These are phyloP conservation scores for Lepidonotus clava DNA, from an alignment of 2,888 invertebrate species.

Conservation along the genomic window DNA sequence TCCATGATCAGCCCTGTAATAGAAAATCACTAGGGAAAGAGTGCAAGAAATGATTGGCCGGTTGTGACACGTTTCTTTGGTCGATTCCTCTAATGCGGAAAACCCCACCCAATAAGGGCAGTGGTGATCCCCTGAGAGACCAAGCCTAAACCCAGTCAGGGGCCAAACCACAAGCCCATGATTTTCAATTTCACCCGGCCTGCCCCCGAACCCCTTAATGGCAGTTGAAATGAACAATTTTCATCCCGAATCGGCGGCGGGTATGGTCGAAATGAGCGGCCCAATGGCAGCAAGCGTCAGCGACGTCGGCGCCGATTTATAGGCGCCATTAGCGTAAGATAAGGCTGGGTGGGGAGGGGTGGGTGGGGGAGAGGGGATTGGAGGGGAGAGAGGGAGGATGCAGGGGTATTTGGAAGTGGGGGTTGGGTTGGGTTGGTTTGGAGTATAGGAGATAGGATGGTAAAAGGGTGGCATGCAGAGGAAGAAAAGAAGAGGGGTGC, in stretches of 20 bases:
- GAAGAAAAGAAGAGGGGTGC: too few species aligned
- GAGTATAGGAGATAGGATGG: neutral
- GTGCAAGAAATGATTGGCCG: too few species aligned
- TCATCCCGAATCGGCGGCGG: conserved; percentile 37
- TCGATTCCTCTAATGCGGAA: neutral
- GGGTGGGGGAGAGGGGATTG: neutral
- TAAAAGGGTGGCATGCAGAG: too few species aligned
- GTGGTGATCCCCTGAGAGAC: neutral
- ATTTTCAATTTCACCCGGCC: conserved; percentile 47
- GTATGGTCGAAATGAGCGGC: neutral
- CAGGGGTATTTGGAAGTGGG: neutral
- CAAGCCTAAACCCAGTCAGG: neutral
- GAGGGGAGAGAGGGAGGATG: neutral
- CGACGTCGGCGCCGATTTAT: conserved; percentile 34
- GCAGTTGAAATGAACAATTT: conserved; percentile 45
- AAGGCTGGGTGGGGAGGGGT: neutral
- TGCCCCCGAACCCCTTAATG: conserved; percentile 23
- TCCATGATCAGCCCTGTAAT: too few species aligned
- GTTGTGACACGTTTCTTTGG: too few species aligned
- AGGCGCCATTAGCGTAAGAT: conserved; percentile 45
- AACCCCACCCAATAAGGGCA: conserved; percentile 12
- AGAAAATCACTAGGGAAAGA: too few species aligned
- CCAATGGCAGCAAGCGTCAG: neutral
- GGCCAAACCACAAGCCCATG: neutral
- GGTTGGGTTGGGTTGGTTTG: neutral